A percentile compares a stretch with the other conserved stretches of the same genome.
Conservation (phyloP, 1,140 invertebrate species). For the Drosophila busckii region DNA sequence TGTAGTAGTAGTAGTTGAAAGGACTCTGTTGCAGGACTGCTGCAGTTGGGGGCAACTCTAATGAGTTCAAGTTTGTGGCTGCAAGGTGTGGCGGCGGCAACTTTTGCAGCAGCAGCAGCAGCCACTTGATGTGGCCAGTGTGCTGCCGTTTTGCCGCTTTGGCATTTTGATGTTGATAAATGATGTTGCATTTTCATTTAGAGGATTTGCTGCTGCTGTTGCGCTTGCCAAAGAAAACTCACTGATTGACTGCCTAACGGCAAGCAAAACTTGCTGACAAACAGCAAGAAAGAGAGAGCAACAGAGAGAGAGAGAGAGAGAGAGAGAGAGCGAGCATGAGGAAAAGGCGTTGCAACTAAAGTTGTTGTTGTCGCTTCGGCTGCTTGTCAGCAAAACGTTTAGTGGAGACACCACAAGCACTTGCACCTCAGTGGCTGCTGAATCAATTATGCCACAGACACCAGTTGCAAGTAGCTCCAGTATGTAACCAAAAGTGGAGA, state of each 20-base stretch:
- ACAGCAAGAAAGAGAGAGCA: background rate
- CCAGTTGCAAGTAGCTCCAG: constrained; percentile 53
- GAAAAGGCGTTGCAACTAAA: constrained; percentile 6
- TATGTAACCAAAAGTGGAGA: background rate
- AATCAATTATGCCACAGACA: constrained; percentile 74
- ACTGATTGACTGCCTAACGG: constrained; percentile 67
- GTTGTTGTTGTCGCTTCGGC: constrained; percentile 44
- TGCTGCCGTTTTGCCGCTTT: constrained; percentile 69
- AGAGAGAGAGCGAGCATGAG: background rate
- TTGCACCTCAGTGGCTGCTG: constrained; percentile 39
- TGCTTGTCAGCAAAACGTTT: constrained; percentile 75
- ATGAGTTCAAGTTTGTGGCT: constrained; percentile 56
- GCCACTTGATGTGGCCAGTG: constrained; percentile 47
- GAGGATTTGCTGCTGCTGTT: constrained; percentile 72
- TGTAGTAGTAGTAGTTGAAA: constrained; percentile 20
- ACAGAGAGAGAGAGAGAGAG: background rate
- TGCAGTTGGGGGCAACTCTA: too few relatives aligned
- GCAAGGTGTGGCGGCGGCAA: constrained; percentile 36
- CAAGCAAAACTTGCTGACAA: constrained; percentile 31
- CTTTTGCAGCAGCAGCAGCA: constrained; percentile 15
- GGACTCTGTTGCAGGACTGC: too few relatives aligned
- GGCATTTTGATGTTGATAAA: constrained; percentile 73
- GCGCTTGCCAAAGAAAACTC: constrained; percentile 70
- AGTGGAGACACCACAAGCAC: constrained; percentile 43
- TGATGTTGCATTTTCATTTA: constrained; percentile 75